Evolutionary conservation across 2,797 vertebrate genomes (phyloP), one percentile per base, ranked within the genome.

Genomic region (Microhierax caerulescens): DNA sequence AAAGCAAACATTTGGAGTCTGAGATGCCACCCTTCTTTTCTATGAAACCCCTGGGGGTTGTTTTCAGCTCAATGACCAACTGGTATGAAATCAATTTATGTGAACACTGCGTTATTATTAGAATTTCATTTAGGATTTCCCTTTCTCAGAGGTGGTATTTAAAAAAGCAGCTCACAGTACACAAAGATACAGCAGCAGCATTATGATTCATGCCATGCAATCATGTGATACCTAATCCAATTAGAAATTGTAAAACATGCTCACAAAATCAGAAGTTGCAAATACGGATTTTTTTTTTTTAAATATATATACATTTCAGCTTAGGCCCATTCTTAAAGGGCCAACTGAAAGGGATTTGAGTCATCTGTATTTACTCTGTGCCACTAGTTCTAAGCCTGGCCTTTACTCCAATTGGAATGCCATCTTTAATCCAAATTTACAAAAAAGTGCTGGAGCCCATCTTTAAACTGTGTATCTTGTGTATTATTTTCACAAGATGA

Each of bases 221-320:
- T 93, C 94, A 93, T 94, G 93, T 92, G 96, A 95, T 95, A 96
- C 93, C 84, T 92, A 28, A 93, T 25, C 81, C 90, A 85, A 56
- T 57, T 25, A 24, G 80, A 84, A 82, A 70, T 16, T 22, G 36
- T 43, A 69, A 82, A 45, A 90, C 67, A 41, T 19, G 74, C 88
- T 94, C 97, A 97, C 96, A 96, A 97, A 97, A 94, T 95, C 88
- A 95, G 94, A 97, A 95, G 95, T 94, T 97, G 97, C 94, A 95
- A 96, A 96, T 80, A 30, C 1, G 13, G 32, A 41, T 47, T 37
- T 47, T 47, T 48, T 32, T 34, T 2, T 20, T 61, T 85, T 79
- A 17, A 69, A 77, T 21, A 61, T 14, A 57, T 3, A 88, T 64
- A 82, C 78, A 27, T 22, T 87, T 92, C 17, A 83, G 24, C 53